Conservation (phyloP, 1,140 invertebrate species). For the Diachasmimorpha longicaudata region DNA sequence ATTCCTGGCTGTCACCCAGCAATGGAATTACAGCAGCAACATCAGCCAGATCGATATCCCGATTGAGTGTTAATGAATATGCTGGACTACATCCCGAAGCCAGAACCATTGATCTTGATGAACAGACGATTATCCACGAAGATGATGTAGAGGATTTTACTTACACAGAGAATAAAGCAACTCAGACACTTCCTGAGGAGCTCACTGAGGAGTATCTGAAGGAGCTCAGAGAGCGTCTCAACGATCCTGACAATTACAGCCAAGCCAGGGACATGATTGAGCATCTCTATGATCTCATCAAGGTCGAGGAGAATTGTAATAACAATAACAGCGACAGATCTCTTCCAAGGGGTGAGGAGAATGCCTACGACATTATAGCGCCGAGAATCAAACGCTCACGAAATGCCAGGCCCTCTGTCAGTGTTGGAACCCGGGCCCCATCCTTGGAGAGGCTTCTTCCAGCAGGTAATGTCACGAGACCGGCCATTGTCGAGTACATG, state of each 20-base stretch:
- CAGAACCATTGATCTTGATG: constrained; percentile 48
- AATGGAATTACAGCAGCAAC: constrained; percentile 58
- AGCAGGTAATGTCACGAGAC: constrained; percentile 43
- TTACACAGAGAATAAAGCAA: constrained; percentile 70
- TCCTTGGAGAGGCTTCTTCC: constrained; percentile 69
- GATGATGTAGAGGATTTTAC: constrained; percentile 56
- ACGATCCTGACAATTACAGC: constrained; percentile 75
- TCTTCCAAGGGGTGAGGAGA: constrained; percentile 63
- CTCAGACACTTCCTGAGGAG: constrained; percentile 76
- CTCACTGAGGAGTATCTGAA: constrained; percentile 75
- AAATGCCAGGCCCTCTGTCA: constrained; percentile 62
- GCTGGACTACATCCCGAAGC: constrained; percentile 65
- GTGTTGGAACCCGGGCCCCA: constrained; percentile 68
- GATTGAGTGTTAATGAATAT: constrained; percentile 70
- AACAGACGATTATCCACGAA: constrained; percentile 41
- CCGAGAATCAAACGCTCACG: constrained; percentile 56
- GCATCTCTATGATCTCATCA: constrained; percentile 78
- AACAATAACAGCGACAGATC: constrained; percentile 61
- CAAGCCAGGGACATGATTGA: constrained; percentile 80
- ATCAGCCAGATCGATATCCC: constrained; percentile 67
- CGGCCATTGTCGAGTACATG: constrained; percentile 62
- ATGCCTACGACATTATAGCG: constrained; percentile 71
- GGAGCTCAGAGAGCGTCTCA: constrained; percentile 71
- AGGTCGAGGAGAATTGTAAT: constrained; percentile 75
- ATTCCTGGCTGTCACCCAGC: constrained; percentile 51